phyloP scores from a whole-genome alignment of 2,888 invertebrate genomes.

The Lasioglossum calceatum region DNA sequence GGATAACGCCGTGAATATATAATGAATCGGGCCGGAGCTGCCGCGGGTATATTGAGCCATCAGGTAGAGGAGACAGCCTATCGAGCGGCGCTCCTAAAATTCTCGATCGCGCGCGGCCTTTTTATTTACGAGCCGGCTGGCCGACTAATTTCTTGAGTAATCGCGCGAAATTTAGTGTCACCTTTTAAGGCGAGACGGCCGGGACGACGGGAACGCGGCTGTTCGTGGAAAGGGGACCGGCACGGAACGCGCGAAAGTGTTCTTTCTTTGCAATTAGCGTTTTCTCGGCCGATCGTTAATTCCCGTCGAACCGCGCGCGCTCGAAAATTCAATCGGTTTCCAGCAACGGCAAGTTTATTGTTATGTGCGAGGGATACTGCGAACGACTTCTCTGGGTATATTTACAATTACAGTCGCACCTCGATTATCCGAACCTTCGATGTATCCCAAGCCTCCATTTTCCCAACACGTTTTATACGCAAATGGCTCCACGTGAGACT shows the following conservation, averaged over 20 bases:
- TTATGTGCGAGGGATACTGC: background rate
- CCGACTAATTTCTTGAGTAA: constrained; percentile 69
- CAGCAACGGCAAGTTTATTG: background rate
- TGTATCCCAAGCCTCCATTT: background rate
- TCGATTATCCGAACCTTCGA: background rate
- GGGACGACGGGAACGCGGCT: constrained; percentile 16
- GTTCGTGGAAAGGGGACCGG: constrained; percentile 20
- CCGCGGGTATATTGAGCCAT: constrained; percentile 68
- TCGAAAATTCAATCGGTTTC: constrained; percentile 2
- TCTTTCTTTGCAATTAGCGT: constrained; percentile 2
- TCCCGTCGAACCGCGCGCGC: background rate
- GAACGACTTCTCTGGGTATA: background rate
- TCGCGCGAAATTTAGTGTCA: constrained; percentile 58
- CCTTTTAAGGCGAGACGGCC: constrained; percentile 40
- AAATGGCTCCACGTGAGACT: background rate
- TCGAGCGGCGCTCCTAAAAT: constrained; percentile 62
- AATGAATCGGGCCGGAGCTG: constrained; percentile 59
- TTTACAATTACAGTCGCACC: background rate
- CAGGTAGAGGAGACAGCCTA: constrained; percentile 62
- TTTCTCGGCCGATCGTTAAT: background rate
- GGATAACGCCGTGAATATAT: constrained; percentile 68
- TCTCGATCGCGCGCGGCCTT: constrained; percentile 45
- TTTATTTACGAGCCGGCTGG: constrained; percentile 66
- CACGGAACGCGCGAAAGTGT: background rate
- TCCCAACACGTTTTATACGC: background rate